phyloP scores from a whole-genome alignment of 2,113 vertebrate species.

The Gopherus flavomarginatus region DNA sequence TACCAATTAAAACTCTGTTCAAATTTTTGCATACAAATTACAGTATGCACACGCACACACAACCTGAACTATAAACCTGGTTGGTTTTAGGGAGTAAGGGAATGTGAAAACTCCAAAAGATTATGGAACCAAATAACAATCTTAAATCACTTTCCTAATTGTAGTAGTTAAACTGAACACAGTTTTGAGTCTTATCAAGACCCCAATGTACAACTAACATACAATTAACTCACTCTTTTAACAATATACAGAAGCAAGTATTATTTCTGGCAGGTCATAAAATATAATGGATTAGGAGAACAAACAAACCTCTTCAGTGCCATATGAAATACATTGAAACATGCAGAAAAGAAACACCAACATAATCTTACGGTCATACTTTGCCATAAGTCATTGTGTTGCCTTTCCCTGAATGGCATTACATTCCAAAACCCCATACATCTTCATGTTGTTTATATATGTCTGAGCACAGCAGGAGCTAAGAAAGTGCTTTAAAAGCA shows the following conservation, averaged over 20 bases:
- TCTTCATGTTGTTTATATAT: neutral
- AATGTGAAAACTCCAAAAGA: neutral
- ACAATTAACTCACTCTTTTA: neutral
- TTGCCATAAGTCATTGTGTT: neutral
- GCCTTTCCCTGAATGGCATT: neutral
- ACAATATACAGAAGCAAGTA: neutral
- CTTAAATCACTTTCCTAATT: neutral
- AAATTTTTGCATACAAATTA: neutral
- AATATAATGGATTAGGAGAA: neutral
- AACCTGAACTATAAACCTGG: neutral
- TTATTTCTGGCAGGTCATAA: neutral
- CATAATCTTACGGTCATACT: neutral
- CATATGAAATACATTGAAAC: neutral
- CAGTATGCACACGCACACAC: neutral
- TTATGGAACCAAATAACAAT: neutral
- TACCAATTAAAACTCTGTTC: neutral
- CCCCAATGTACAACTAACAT: neutral
- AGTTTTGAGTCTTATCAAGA: neutral
- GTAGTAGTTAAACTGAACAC: neutral
- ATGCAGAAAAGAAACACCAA: neutral
- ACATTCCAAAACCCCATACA: neutral
- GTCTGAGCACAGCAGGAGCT: neutral
- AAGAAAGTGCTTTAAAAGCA: neutral
- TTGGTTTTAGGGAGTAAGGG: neutral
- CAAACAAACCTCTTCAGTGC: neutral